phyloP scores from a whole-genome alignment of 2,888 invertebrate species.

The Leptinotarsa haldemani region DNA sequence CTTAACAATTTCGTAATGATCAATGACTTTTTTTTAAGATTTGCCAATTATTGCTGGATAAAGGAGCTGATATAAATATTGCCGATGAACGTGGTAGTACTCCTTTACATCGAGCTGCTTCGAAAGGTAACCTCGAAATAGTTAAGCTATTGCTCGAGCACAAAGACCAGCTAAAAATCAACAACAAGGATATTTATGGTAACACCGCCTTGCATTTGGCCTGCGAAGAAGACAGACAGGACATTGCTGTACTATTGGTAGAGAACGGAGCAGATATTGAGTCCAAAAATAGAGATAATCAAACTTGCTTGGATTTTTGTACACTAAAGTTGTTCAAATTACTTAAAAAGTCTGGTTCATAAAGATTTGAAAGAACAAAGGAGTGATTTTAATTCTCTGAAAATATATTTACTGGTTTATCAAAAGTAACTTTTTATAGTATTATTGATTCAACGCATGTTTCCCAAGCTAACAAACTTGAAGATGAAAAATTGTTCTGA shows the following conservation, averaged over 20 bases:
- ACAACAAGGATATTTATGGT: conserved; percentile 77
- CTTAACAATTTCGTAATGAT: too few species aligned
- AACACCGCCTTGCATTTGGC: conserved; percentile 85
- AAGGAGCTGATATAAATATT: conserved; percentile 78
- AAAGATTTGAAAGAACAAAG: neutral
- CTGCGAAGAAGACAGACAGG: conserved; percentile 82
- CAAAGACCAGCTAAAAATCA: conserved; percentile 68
- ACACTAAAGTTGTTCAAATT: conserved; percentile 46
- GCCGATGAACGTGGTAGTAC: conserved; percentile 77
- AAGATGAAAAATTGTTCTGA: too few species aligned
- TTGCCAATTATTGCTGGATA: conserved; percentile 73
- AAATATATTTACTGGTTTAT: neutral
- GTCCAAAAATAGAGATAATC: conserved; percentile 74
- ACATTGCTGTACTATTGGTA: conserved; percentile 75
- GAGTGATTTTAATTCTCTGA: neutral
- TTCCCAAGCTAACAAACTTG: too few species aligned
- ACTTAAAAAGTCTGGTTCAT: conserved; percentile 39
- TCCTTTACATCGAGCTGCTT: conserved; percentile 83
- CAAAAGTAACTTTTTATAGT: too few species aligned
- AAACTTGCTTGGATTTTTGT: conserved; percentile 75
- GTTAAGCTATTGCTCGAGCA: conserved; percentile 75
- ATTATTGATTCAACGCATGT: too few species aligned
- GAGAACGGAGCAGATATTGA: conserved; percentile 73
- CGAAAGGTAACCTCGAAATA: conserved; percentile 77
- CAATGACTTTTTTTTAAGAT: conserved; percentile 75